phyloP scores from a whole-genome alignment of 2,113 vertebrate genomes.

The Tachuris rubrigastra region DNA sequence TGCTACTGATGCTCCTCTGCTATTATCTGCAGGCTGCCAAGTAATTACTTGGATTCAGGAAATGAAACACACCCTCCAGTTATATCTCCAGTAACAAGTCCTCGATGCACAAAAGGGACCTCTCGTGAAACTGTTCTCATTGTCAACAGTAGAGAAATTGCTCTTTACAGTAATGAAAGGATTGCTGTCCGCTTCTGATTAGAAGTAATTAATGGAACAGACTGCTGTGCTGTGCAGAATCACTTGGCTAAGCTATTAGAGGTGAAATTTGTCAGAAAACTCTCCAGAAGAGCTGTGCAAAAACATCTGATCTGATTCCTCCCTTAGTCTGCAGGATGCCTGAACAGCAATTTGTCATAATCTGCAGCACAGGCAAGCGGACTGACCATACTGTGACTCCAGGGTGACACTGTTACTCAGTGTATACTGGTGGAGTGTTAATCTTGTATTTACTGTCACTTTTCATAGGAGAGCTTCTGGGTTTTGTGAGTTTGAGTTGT shows the following conservation, averaged over 20 bases:
- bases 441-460: background rate
- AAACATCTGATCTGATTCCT: background rate
- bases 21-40: background rate
- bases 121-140: background rate
- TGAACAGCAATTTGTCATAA: background rate
- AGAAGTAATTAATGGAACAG: conserved; percentile 4
- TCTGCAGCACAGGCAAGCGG: background rate
- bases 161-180: background rate
- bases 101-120: background rate
- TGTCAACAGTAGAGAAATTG: background rate
- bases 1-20: background rate
- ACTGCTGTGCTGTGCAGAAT: background rate
- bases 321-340: background rate
- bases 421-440: background rate
- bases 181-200: background rate
- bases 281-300: background rate
- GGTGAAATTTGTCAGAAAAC: background rate
- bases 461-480: background rate
- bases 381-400: background rate
- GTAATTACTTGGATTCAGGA: background rate
- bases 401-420: background rate
- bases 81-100: background rate
- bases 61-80: background rate
- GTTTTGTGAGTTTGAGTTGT: background rate
- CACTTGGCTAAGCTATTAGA: background rate